phyloP scores from a whole-genome alignment of 2,888 invertebrate species.

The Temnothorax ravouxi region DNA sequence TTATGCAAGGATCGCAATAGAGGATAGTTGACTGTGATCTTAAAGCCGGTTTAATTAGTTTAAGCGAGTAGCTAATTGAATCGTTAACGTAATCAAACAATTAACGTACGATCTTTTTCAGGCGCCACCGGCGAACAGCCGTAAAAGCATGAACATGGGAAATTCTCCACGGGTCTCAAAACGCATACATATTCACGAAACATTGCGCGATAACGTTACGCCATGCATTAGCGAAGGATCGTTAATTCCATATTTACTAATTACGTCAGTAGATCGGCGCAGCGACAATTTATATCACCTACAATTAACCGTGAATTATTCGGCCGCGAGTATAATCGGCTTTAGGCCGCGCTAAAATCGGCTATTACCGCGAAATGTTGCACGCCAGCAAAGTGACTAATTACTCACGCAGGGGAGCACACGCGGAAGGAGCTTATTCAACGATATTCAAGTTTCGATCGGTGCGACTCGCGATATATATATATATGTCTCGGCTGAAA shows the following conservation, averaged over 20 bases:
- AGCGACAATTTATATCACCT: constrained; percentile 54
- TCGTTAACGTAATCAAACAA: constrained; percentile 53
- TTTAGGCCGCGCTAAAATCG: constrained; percentile 54
- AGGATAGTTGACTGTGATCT: constrained; percentile 23
- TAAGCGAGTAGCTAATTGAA: constrained; percentile 42
- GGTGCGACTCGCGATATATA: not conserved
- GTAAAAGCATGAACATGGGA: constrained; percentile 41
- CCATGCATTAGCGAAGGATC: constrained; percentile 42
- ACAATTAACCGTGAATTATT: constrained; percentile 58
- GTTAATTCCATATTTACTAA: constrained; percentile 57
- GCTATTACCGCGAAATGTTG: constrained; percentile 51
- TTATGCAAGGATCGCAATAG: constrained; percentile 3
- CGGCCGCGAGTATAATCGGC: constrained; percentile 47
- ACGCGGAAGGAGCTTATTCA: constrained; percentile 29
- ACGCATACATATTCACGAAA: constrained; percentile 47
- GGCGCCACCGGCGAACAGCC: constrained; percentile 19
- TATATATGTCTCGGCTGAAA: not conserved
- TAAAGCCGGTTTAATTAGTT: constrained; percentile 46
- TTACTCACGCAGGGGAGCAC: constrained; percentile 26
- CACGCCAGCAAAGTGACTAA: constrained; percentile 41
- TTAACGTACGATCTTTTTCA: constrained; percentile 47
- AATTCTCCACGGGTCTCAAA: constrained; percentile 44
- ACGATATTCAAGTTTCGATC: constrained; percentile 44
- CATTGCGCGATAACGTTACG: constrained; percentile 20
- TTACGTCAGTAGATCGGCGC: constrained; percentile 57